Percentiles rank a stretch among this genome's conserved stretches.
Evolutionary conservation across 2,113 vertebrate species (phyloP).

Genomic region (Syngnathus floridae): DNA sequence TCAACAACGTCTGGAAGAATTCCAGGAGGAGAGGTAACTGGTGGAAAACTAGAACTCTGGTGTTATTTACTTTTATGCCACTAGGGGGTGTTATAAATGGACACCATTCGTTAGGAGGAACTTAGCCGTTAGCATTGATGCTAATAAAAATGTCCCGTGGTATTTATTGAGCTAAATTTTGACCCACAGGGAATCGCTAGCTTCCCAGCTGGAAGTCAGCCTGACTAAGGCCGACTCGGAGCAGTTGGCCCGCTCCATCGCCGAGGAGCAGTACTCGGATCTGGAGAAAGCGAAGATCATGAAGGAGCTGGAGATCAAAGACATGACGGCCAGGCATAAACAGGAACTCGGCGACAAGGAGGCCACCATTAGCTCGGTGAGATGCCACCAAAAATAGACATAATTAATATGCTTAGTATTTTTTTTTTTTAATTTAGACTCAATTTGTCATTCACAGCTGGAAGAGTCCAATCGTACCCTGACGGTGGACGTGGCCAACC

Average conservation of each 20-base stretch:
- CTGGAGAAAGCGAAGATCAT: conserved; percentile 98
- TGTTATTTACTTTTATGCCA: conserved; percentile 1
- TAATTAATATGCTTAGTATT: no score
- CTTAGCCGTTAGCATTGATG: not conserved
- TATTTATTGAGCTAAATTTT: not conserved
- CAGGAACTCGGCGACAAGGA: conserved; percentile 92
- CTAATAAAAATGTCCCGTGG: no score
- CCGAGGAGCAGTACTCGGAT: conserved; percentile 90
- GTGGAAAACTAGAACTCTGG: no score
- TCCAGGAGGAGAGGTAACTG: conserved; percentile 87
- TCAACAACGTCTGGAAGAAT: conserved; percentile 81
- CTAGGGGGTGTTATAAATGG: not conserved
- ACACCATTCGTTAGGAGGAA: not conserved
- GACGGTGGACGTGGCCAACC: conserved; percentile 88
- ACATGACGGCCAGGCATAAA: conserved; percentile 89
- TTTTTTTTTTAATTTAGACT: not conserved
- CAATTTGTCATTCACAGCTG: conserved; percentile 67
- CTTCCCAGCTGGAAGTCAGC: conserved; percentile 84
- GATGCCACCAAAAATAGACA: conserved; percentile 29
- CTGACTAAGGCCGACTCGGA: conserved; percentile 91
- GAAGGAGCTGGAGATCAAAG: conserved; percentile 95
- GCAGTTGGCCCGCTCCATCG: conserved; percentile 88
- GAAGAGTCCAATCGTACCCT: conserved; percentile 94
- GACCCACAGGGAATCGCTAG: conserved; percentile 81
- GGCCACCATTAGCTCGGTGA: conserved; percentile 87